A percentile compares a stretch with the other conserved stretches of the same genome.
phyloP scores from a whole-genome alignment of 2,888 invertebrate species.

The Drosophila antonietae region DNA sequence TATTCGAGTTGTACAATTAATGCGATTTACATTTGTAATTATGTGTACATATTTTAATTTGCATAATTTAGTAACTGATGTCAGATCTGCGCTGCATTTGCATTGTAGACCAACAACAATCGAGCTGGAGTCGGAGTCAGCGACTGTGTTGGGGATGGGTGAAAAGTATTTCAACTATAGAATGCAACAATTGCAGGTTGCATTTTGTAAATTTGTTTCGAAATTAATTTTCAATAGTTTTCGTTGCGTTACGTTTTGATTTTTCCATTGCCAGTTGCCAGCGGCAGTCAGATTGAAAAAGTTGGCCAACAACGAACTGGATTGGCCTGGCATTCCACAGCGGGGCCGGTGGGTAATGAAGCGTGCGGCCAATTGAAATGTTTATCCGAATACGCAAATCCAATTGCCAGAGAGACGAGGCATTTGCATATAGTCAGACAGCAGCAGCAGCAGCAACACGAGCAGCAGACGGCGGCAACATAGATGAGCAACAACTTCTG shows the following conservation, averaged over 20 bases:
- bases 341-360: conserved; percentile 65
- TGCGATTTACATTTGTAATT: conserved; percentile 77
- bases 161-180: conserved; percentile 12
- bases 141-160: neutral
- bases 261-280: conserved; percentile 36
- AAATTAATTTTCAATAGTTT: conserved; percentile 72
- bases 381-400: conserved; percentile 75
- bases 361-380: conserved; percentile 75
- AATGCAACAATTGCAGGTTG: conserved; percentile 42
- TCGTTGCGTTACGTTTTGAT: conserved; percentile 29
- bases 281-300: conserved; percentile 69
- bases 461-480: neutral
- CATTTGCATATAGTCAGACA: conserved; percentile 41
- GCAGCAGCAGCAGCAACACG: neutral
- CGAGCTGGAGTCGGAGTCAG: neutral
- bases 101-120: conserved; percentile 3
- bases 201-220: conserved; percentile 50
- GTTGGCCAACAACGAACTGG: conserved; percentile 43
- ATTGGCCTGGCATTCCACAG: conserved; percentile 18
- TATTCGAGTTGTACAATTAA: conserved; percentile 64
- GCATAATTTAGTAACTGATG: conserved; percentile 73
- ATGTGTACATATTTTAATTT: conserved; percentile 78
- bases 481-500: conserved; percentile 49
- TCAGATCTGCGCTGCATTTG: conserved; percentile 26
- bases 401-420: conserved; percentile 58